These are phyloP conservation scores for Lasiommata megera DNA, from an alignment of 2,888 invertebrate species.

Conservation along the genomic window DNA sequence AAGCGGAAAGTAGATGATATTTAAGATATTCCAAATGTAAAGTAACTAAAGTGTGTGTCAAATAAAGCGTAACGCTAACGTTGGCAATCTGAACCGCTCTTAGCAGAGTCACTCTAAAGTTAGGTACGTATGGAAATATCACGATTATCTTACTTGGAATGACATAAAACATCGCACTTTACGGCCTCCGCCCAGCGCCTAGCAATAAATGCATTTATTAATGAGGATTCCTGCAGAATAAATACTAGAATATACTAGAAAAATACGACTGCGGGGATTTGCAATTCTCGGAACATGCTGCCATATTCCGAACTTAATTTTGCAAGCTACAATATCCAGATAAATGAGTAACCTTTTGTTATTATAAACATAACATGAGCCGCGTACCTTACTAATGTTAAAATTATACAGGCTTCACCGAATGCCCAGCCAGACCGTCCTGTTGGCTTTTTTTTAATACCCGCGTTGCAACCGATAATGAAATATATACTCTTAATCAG, in stretches of 20 bases:
- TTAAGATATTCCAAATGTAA: too few species aligned
- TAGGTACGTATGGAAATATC: slow-evolving; percentile 39
- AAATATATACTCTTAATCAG: too few species aligned
- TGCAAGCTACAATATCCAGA: neutral
- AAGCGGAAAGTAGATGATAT: too few species aligned
- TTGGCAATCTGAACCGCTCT: slow-evolving; percentile 23
- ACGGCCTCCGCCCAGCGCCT: slow-evolving; percentile 37
- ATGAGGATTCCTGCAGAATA: slow-evolving; percentile 34
- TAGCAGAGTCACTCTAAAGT: slow-evolving; percentile 25
- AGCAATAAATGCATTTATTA: slow-evolving; percentile 50
- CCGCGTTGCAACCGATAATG: too few species aligned
- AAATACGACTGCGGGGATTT: slow-evolving; percentile 16
- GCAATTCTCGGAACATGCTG: neutral
- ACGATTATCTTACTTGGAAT: slow-evolving; percentile 43
- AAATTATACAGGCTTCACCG: too few species aligned
- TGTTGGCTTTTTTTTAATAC: too few species aligned
- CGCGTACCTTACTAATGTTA: too few species aligned
- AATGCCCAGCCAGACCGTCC: too few species aligned
- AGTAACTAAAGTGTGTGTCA: neutral
- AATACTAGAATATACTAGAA: slow-evolving; percentile 24
- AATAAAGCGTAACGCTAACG: neutral
- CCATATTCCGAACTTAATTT: neutral
- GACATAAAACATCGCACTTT: slow-evolving; percentile 47
- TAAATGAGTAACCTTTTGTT: too few species aligned
- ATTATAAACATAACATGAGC: too few species aligned